These are phyloP conservation scores for Perca flavescens DNA, from an alignment of 2,113 vertebrate species.

Conservation along the genomic window DNA sequence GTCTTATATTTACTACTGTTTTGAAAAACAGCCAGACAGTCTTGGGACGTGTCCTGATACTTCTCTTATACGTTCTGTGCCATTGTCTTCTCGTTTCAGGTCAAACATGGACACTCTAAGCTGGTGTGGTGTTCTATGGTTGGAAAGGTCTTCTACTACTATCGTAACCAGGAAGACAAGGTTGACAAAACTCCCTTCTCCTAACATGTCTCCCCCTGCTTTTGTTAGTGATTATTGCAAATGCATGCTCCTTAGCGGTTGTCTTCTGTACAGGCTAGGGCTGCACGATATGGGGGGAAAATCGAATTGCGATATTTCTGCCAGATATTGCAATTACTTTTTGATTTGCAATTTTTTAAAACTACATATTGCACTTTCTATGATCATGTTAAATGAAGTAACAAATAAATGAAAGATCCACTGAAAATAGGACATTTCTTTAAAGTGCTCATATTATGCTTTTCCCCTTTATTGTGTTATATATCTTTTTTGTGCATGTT, in stretches of 20 bases:
- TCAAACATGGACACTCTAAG: constrained; percentile 93
- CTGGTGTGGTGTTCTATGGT: constrained; percentile 91
- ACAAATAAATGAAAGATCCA: no score
- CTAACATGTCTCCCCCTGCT: not conserved
- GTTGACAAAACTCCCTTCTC: constrained; percentile 62
- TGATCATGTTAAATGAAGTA: no score
- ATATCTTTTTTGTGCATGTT: no score
- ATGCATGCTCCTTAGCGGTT: not conserved
- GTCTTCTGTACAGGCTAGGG: no score
- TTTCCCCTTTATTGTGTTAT: no score
- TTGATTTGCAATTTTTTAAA: no score
- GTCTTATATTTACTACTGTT: not conserved
- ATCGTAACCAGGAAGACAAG: constrained; percentile 92
- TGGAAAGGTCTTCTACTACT: constrained; percentile 90
- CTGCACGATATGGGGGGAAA: no score
- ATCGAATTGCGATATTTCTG: no score
- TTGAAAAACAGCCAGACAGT: not conserved
- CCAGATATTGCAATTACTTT: no score
- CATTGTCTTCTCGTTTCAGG: constrained; percentile 76
- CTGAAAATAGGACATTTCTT: no score
- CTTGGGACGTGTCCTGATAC: not conserved
- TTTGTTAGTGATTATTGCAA: not conserved
- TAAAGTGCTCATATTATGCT: no score
- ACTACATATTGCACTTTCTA: no score
- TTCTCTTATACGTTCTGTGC: not conserved